A percentile compares a stretch with the other conserved stretches of the same genome.
These are phyloP conservation scores for Aproaerema taeniolella DNA, from an alignment of 2,888 invertebrate species.

Conservation along the genomic window DNA sequence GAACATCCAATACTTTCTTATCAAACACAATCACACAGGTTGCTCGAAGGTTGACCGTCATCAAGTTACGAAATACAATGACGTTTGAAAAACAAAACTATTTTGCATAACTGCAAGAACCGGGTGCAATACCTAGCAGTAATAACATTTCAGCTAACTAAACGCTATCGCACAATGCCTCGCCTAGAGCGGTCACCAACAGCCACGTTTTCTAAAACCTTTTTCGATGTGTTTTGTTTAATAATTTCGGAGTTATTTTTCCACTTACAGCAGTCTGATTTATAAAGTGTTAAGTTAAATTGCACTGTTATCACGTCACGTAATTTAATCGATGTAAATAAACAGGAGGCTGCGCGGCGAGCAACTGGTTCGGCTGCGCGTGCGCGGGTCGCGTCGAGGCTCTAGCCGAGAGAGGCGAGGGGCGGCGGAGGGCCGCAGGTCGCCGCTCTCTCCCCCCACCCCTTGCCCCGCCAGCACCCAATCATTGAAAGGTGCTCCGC, in stretches of 20 bases:
- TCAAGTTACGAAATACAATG: too few relatives aligned
- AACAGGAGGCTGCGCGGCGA: constrained; percentile 72
- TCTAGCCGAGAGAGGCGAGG: constrained; percentile 28
- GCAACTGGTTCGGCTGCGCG: constrained; percentile 70
- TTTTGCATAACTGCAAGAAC: neutral
- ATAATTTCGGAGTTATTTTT: constrained; percentile 11
- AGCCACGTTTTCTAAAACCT: constrained; percentile 7
- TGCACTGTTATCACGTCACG: constrained; percentile 30
- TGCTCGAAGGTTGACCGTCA: too few relatives aligned
- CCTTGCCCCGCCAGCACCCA: constrained; percentile 30
- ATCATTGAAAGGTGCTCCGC: constrained; percentile 47
- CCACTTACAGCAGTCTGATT: constrained; percentile 9
- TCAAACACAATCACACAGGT: too few relatives aligned
- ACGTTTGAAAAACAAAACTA: too few relatives aligned
- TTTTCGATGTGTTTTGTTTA: constrained; percentile 15
- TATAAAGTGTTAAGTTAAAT: constrained; percentile 13
- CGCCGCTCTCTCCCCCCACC: constrained; percentile 44
- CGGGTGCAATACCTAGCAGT: neutral
- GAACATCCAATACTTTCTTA: too few relatives aligned
- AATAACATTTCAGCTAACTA: constrained; percentile 27
- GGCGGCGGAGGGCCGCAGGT: constrained; percentile 28
- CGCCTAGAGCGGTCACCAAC: constrained; percentile 8
- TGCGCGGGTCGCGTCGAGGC: constrained; percentile 39
- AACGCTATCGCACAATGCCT: constrained; percentile 40
- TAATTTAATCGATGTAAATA: constrained; percentile 56